A percentile compares a stretch with the other conserved stretches of the same genome.
Conservation (phyloP, 2,797 vertebrate genomes). For the Halcyon badia region DNA sequence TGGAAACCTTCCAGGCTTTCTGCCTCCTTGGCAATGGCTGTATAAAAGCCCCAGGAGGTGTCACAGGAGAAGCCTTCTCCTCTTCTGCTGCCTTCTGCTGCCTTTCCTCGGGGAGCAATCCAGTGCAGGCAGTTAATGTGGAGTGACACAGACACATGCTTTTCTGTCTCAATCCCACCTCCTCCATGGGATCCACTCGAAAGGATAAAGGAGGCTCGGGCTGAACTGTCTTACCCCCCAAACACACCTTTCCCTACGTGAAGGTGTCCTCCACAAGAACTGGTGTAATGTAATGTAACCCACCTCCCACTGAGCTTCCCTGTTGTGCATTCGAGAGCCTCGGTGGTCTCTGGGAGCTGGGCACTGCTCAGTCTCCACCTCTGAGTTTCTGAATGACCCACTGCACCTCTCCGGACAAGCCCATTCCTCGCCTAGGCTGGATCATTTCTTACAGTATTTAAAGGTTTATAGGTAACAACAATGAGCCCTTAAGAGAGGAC, state of each 20-base stretch:
- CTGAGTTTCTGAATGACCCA: background rate
- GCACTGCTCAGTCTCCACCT: background rate
- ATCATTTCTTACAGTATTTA: background rate
- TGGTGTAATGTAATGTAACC: background rate
- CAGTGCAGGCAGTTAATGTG: background rate
- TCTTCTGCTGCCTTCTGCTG: conserved; percentile 2
- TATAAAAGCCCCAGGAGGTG: background rate
- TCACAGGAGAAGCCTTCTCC: background rate
- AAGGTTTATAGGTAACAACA: background rate
- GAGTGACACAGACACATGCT: background rate
- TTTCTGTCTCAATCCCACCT: background rate
- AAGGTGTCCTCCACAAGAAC: background rate
- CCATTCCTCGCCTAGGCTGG: rapidly evolving
- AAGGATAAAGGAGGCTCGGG: background rate
- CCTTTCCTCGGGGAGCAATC: rapidly evolving
- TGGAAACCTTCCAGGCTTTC: background rate
- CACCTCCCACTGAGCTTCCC: background rate
- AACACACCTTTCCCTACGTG: background rate
- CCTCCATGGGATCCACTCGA: background rate
- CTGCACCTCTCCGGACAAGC: background rate
- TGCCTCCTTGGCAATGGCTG: background rate
- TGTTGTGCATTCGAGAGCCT: background rate
- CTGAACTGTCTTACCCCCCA: background rate
- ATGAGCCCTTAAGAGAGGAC: background rate
- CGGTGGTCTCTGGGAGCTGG: background rate